phyloP scores from a whole-genome alignment of 2,888 invertebrate species.

The Napeogenes sylphis region DNA sequence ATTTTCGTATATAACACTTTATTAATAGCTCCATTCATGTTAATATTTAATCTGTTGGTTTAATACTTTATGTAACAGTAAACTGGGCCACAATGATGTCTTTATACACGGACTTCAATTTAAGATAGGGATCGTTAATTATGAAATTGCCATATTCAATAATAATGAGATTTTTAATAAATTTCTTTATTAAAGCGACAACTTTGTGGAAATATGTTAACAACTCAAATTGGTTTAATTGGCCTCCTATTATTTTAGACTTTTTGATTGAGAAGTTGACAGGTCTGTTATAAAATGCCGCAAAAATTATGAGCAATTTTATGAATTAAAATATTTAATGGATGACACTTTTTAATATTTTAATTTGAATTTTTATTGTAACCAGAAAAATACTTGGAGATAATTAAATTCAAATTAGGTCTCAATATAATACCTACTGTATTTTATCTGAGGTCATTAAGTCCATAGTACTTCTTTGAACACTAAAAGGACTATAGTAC shows the following conservation, averaged over 20 bases:
- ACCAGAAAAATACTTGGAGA: too few relatives aligned
- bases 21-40: not conserved
- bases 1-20: too few relatives aligned
- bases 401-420: too few relatives aligned
- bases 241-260: slow-evolving; percentile 43
- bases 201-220: slow-evolving; percentile 41
- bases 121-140: slow-evolving; percentile 58
- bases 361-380: not conserved
- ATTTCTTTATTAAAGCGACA: slow-evolving; percentile 40
- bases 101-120: slow-evolving; percentile 47
- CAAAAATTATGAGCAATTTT: slow-evolving; percentile 22
- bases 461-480: too few relatives aligned
- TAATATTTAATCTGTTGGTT: slow-evolving; percentile 8
- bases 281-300: slow-evolving; percentile 21
- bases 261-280: slow-evolving; percentile 44
- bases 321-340: not conserved
- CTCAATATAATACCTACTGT: too few relatives aligned
- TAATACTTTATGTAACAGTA: slow-evolving; percentile 14
- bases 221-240: slow-evolving; percentile 49
- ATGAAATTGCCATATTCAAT: slow-evolving; percentile 35
- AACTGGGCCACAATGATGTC: slow-evolving; percentile 32
- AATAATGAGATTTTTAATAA: slow-evolving; percentile 37
- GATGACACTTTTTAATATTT: not conserved
- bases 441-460: too few relatives aligned
- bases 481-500: too few relatives aligned